These are phyloP conservation scores for Heliconius erato DNA, from an alignment of 2,888 invertebrate species.

Conservation along the genomic window DNA sequence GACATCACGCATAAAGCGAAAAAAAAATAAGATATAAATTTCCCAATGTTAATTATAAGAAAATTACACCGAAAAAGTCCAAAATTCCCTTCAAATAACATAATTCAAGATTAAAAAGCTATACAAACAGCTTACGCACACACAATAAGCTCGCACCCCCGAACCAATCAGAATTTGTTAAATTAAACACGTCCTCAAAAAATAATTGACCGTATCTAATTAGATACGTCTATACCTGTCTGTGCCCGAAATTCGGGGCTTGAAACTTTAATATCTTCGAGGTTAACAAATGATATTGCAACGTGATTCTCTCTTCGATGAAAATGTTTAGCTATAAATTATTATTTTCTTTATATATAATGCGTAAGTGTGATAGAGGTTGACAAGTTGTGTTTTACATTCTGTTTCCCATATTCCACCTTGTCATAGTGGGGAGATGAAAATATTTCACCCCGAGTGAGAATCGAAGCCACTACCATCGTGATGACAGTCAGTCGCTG, in stretches of 20 bases:
- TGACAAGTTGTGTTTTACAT: too few species aligned
- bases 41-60: background rate
- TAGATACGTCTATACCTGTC: conserved; percentile 24
- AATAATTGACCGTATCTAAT: conserved; percentile 40
- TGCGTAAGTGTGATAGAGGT: too few species aligned
- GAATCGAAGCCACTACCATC: background rate
- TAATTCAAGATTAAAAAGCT: conserved; percentile 53
- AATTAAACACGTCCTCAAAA: conserved; percentile 49
- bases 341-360: too few species aligned
- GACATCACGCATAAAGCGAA: too few species aligned
- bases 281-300: conserved; percentile 2
- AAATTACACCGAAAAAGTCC: background rate
- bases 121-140: conserved; percentile 54
- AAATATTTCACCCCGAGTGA: background rate
- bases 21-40: too few species aligned
- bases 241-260: background rate
- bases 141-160: conserved; percentile 49
- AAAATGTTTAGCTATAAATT: background rate
- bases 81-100: background rate
- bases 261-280: conserved; percentile 3
- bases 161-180: conserved; percentile 49
- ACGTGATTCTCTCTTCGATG: background rate
- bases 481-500: too few species aligned
- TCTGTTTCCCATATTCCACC: background rate
- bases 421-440: background rate